Conservation (phyloP, 2,113 vertebrate genomes). For the Aptenodytes forsteri region DNA sequence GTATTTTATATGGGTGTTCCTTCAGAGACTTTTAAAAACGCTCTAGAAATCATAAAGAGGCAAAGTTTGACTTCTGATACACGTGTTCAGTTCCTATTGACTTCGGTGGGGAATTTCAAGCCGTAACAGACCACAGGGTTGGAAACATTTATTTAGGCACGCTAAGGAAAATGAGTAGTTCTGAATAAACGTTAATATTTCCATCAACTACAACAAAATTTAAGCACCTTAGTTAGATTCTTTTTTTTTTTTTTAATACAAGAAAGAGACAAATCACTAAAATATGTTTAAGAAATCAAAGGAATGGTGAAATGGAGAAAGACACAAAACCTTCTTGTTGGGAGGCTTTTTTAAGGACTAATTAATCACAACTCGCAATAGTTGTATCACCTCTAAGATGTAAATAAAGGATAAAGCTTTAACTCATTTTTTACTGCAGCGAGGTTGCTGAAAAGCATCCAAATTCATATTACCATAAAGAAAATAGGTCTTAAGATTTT, state of each 20-base stretch:
- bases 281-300: constrained; percentile 45
- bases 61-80: constrained; percentile 22
- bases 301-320: constrained; percentile 39
- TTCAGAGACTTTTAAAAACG: constrained; percentile 39
- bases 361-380: constrained; percentile 26
- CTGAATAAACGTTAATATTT: constrained; percentile 55
- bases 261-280: constrained; percentile 10
- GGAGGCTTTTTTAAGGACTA: background rate
- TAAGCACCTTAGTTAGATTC: background rate
- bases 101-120: background rate
- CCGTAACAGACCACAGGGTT: background rate
- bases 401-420: constrained; percentile 39
- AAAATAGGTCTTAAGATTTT: constrained; percentile 46
- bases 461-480: constrained; percentile 41
- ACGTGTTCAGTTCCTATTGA: background rate
- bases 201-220: constrained; percentile 16
- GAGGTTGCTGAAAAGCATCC: constrained; percentile 53
- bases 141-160: constrained; percentile 29
- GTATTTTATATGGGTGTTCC: constrained; percentile 32
- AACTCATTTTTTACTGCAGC: constrained; percentile 42
- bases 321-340: constrained; percentile 23
- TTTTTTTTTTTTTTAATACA: background rate
- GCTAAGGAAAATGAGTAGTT: constrained; percentile 21
- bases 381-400: constrained; percentile 29
- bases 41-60: constrained; percentile 44